Evolutionary conservation across 2,888 invertebrate species (phyloP).

Genomic region (Scrobipalpa costella): DNA sequence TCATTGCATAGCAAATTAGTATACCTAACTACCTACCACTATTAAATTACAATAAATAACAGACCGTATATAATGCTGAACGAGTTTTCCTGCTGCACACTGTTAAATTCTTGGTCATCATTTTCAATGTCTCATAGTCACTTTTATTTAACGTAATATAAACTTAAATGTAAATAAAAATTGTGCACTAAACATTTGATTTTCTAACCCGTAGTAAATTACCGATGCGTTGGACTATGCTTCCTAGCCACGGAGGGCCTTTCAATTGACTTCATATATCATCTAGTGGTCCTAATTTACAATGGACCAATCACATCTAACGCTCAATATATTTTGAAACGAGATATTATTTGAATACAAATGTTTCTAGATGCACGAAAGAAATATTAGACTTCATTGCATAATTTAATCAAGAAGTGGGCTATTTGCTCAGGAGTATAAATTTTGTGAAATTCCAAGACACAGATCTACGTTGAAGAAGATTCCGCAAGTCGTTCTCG

Average conservation of each 20-base stretch:
- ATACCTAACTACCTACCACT: not conserved
- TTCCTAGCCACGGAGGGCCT: not conserved
- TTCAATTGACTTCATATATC: not conserved
- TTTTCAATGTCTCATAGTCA: not conserved
- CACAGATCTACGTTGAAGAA: too few species aligned
- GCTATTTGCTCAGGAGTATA: too few species aligned
- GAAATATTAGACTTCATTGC: too few species aligned
- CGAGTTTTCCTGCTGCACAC: conserved; percentile 3
- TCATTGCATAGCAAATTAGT: too few species aligned
- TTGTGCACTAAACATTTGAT: not conserved
- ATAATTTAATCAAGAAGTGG: too few species aligned
- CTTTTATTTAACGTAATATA: not conserved
- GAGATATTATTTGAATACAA: not conserved
- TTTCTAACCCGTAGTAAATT: not conserved
- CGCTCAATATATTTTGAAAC: not conserved
- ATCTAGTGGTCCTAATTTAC: not conserved
- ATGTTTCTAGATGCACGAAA: not conserved
- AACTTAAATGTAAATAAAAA: not conserved
- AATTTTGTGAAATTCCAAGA: too few species aligned
- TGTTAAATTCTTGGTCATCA: not conserved
- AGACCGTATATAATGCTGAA: not conserved
- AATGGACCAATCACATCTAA: not conserved
- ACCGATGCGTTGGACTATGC: not conserved
- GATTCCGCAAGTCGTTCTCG: too few species aligned
- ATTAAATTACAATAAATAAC: not conserved